Conservation (phyloP, 2,113 vertebrate species). For the Amblyopsis rosae region DNA sequence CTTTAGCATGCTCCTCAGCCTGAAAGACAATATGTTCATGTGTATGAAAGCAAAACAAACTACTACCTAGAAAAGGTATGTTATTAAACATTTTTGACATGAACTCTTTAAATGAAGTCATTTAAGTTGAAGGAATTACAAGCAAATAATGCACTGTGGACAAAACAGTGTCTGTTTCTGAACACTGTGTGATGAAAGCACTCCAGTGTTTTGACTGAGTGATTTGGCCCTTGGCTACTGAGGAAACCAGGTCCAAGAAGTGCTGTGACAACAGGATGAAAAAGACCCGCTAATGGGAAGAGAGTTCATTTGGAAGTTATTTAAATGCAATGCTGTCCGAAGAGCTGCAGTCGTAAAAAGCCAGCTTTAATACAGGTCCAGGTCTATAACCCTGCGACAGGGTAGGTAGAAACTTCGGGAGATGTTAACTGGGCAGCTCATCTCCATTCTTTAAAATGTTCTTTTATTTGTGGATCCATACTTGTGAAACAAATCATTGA, state of each 20-base stretch:
- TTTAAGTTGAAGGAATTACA: conserved; percentile 1
- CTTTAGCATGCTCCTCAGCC: conserved; percentile 86
- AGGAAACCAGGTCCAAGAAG: conserved; percentile 11
- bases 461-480: too few species aligned
- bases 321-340: conserved; percentile 49
- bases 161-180: conserved; percentile 6
- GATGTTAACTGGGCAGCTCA: too few species aligned
- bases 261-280: conserved; percentile 36
- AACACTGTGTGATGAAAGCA: conserved; percentile 5
- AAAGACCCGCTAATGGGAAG: conserved; percentile 20
- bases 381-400: conserved; percentile 1
- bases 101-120: not conserved
- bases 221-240: not conserved
- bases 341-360: conserved; percentile 36
- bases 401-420: too few species aligned
- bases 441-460: too few species aligned
- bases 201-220: conserved; percentile 11
- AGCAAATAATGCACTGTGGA: conserved; percentile 9
- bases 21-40: conserved; percentile 47
- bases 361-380: conserved; percentile 33
- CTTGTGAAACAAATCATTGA: too few species aligned
- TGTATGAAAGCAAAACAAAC: conserved; percentile 6
- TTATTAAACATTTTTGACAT: not conserved
- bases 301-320: conserved; percentile 48
- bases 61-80: not conserved